These are phyloP conservation scores for Suillia variegata DNA, from an alignment of 2,888 invertebrate genomes.

Conservation along the genomic window DNA sequence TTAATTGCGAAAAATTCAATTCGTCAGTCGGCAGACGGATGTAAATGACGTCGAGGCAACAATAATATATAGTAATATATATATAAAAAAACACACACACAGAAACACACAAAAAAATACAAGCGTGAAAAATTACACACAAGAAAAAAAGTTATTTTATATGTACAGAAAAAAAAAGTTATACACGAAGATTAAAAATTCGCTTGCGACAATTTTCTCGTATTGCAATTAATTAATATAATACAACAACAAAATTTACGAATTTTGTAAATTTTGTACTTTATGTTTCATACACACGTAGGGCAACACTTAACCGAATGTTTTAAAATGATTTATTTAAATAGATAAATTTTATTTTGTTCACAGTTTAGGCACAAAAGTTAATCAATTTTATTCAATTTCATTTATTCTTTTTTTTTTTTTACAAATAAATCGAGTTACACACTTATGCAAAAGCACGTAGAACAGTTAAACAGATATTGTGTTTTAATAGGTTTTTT, in stretches of 20 bases:
- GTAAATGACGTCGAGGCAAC: too few species aligned
- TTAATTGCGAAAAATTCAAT: constrained; percentile 17
- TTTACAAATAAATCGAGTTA: too few species aligned
- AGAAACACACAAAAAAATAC: constrained; percentile 11
- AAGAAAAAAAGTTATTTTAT: background rate
- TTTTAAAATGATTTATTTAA: background rate
- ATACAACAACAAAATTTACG: too few species aligned
- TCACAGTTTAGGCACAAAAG: background rate
- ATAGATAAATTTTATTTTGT: background rate
- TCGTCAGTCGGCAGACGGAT: constrained; percentile 22
- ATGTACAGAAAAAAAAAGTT: background rate
- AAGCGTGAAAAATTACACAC: background rate
- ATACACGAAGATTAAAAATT: background rate
- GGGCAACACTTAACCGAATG: background rate
- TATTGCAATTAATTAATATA: too few species aligned
- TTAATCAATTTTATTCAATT: background rate
- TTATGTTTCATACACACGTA: too few species aligned
- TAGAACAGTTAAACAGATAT: constrained; percentile 40
- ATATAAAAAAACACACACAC: too few species aligned
- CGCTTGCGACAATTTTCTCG: background rate
- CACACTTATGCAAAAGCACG: constrained; percentile 33
- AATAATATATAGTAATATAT: too few species aligned
- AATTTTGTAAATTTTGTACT: too few species aligned
- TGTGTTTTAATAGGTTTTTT: too few species aligned
- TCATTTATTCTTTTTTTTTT: too few species aligned